phyloP scores from a whole-genome alignment of 2,888 invertebrate genomes.

The Fragum fragum region DNA sequence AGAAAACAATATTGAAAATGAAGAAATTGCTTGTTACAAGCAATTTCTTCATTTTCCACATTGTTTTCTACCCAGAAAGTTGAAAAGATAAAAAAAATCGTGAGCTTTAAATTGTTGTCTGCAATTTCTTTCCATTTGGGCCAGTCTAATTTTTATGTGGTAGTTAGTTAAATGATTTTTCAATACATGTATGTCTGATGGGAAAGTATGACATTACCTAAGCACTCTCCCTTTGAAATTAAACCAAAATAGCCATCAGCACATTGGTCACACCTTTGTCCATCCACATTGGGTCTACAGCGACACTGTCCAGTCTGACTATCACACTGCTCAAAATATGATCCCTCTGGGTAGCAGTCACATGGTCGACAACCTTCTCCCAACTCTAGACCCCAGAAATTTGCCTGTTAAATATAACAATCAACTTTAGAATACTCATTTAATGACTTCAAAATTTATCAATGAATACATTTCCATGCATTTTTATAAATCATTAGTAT shows the following conservation, averaged over 20 bases:
- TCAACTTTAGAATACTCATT: too few relatives aligned
- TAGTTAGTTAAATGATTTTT: too few relatives aligned
- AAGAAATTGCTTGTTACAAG: too few relatives aligned
- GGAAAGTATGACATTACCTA: conserved; percentile 68
- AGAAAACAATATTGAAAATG: too few relatives aligned
- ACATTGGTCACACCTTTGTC: conserved; percentile 94
- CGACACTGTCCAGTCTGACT: conserved; percentile 91
- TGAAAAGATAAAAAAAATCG: too few relatives aligned
- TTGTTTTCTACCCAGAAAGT: too few relatives aligned
- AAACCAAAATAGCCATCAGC: conserved; percentile 90
- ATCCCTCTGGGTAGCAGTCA: conserved; percentile 93
- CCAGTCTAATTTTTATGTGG: too few relatives aligned
- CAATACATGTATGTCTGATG: too few relatives aligned
- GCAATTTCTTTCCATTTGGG: too few relatives aligned
- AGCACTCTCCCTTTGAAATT: conserved; percentile 77
- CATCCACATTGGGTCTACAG: conserved; percentile 95
- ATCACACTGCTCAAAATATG: conserved; percentile 78
- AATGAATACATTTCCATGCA: background rate
- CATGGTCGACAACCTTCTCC: conserved; percentile 90
- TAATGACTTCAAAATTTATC: too few relatives aligned
- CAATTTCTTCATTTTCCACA: too few relatives aligned
- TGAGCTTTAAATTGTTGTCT: too few relatives aligned
- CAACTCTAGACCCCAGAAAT: conserved; percentile 78
- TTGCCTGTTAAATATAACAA: conserved; percentile 65
- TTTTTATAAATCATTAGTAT: background rate